Percentiles rank a stretch among this genome's conserved stretches.
Evolutionary conservation across 2,888 invertebrate species (phyloP).

Genomic region (Chydorus sphaericus): DNA sequence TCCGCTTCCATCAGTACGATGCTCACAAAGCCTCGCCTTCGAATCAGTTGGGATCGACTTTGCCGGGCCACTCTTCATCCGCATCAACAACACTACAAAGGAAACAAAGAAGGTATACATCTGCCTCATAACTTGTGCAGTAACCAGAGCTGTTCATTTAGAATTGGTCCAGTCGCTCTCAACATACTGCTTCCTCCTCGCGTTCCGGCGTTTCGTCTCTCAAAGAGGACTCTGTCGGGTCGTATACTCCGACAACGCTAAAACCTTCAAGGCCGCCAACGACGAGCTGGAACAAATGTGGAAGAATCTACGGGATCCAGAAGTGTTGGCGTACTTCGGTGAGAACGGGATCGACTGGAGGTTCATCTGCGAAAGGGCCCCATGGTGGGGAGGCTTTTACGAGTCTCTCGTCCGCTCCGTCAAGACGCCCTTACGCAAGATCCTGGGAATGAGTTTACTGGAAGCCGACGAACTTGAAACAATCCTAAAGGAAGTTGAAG

Average conservation of each 20-base stretch:
- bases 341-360: background rate
- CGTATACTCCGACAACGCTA: slow-evolving; percentile 8
- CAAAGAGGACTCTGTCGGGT: background rate
- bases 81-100: slow-evolving; percentile 10
- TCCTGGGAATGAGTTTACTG: background rate
- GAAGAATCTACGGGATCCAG: background rate
- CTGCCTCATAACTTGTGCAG: slow-evolving; percentile 1
- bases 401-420: background rate
- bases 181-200: background rate
- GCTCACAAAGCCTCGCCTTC: slow-evolving; percentile 7
- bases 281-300: background rate
- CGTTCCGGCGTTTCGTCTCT: slow-evolving; percentile 8
- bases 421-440: background rate
- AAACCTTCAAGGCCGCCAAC: background rate
- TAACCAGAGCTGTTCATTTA: slow-evolving; percentile 6
- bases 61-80: slow-evolving; percentile 21
- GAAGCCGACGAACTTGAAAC: background rate
- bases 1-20: slow-evolving; percentile 14
- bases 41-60: slow-evolving; percentile 19
- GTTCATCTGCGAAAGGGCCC: background rate
- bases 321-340: no score
- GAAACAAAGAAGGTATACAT: background rate
- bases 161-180: background rate
- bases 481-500: background rate
- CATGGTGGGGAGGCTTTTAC: background rate